These are phyloP conservation scores for Sarotherodon lohbergeri DNA, from an alignment of 2,113 vertebrate genomes.

Conservation along the genomic window DNA sequence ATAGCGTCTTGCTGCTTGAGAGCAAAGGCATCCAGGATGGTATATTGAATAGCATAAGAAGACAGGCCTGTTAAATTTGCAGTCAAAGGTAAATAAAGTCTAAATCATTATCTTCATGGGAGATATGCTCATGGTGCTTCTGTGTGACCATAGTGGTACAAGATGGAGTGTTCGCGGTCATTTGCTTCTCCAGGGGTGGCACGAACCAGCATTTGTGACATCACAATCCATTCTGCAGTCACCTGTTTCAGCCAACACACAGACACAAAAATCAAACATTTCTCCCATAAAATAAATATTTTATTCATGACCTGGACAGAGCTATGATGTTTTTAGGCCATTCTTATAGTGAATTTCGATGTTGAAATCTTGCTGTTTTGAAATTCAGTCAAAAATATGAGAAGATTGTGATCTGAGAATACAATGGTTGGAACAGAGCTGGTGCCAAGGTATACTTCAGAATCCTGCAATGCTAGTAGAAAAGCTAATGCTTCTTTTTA, in stretches of 20 bases:
- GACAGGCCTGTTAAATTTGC: background rate
- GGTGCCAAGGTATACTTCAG: background rate
- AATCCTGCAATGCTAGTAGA: background rate
- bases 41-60: background rate
- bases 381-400: background rate
- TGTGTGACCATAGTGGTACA: background rate
- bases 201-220: background rate
- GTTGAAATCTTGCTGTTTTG: background rate
- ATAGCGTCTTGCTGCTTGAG: background rate
- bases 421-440: background rate
- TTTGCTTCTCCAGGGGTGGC: background rate
- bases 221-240: background rate
- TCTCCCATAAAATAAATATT: background rate
- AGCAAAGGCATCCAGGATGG: background rate
- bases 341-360: background rate
- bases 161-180: background rate
- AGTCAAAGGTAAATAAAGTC: background rate
- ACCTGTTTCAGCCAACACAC: background rate
- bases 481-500: background rate
- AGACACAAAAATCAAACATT: background rate
- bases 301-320: background rate
- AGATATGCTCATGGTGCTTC: constrained; percentile 1
- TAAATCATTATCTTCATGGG: background rate
- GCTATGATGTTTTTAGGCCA: background rate
- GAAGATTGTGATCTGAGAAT: background rate